Base-by-base conservation (phyloP, 1,140 invertebrate species). In the Nilaparvata lugens region DNA sequence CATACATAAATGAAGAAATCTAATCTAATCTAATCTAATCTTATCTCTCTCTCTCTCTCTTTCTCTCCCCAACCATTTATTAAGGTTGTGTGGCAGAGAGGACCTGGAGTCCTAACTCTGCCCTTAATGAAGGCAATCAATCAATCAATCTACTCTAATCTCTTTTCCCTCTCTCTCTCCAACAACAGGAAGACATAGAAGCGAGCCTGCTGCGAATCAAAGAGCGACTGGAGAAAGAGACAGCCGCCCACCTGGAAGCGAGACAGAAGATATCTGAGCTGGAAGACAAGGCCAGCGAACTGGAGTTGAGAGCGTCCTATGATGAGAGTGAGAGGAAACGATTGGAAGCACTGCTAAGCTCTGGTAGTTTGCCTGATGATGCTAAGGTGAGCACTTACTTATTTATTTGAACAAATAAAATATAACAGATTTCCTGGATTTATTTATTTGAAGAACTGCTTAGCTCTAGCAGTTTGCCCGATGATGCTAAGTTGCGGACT, bases 401-500 rank as follows among this genome's bases (percentile, higher is more conserved):
- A 48, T 6, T 48, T 48, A 16, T 48, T 56, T 18, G 54, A n/a
- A n/a, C n/a, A n/a, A n/a, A n/a, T n/a, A n/a, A n/a, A 18, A 23
- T 18, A 18, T 7, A 52, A 52, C 21, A 11, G 9, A 11, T 52
- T 18, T 11, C 40, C 11, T n/a, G n/a, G n/a, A n/a, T n/a, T n/a
- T n/a, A n/a, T n/a, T n/a, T n/a, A n/a, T n/a, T n/a, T n/a, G 91
- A 95, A 73, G 84, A 89, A 65, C 77, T 95, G 54, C 87, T 94
- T 18, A 89, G 84, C 55, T 88, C 88, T 67, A 91, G 89, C 43
- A 93, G 88, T 76, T 83, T 96, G 68, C 91, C 92, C 40, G 92
- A 95, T 74, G 93, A 96, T 74, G 88, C 92, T 1, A 95, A 95
- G 78, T n/a, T n/a, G n/a, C n/a, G n/a, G n/a, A n/a, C n/a, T n/a